Conservation (phyloP, 2,797 vertebrate genomes). For the Salmo trutta region DNA sequence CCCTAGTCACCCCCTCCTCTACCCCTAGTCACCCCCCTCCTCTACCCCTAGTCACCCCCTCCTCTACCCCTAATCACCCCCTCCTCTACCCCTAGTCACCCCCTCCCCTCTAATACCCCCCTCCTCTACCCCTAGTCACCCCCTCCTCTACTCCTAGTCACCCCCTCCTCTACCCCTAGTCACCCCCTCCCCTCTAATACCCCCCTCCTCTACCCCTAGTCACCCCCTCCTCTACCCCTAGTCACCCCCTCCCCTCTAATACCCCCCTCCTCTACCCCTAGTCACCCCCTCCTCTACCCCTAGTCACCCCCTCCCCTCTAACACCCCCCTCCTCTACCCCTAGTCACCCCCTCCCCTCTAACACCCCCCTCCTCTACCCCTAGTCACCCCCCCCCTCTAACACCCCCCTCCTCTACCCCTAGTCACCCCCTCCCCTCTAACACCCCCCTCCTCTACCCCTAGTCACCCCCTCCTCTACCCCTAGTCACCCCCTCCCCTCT, state of each 20-base stretch:
- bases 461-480: constrained; percentile 10
- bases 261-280: too few species aligned
- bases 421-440: not conserved
- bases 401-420: constrained; percentile 30
- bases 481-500: not conserved
- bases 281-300: too few species aligned
- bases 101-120: not conserved
- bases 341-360: too few species aligned
- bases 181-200: too few species aligned
- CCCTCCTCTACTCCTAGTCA: too few species aligned
- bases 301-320: too few species aligned
- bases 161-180: too few species aligned
- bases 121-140: constrained; percentile 1
- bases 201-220: accelerated
- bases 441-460: constrained; percentile 29
- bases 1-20: not conserved
- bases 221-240: too few species aligned
- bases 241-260: too few species aligned
- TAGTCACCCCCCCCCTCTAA: not conserved
- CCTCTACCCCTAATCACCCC: not conserved
- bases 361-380: not conserved
- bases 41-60: constrained; percentile 1
- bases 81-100: constrained; percentile 4
- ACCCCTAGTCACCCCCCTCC: too few species aligned
- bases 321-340: too few species aligned